Conservation (phyloP, 2,888 invertebrate genomes). For the Hirtodrosophila histrioides region DNA sequence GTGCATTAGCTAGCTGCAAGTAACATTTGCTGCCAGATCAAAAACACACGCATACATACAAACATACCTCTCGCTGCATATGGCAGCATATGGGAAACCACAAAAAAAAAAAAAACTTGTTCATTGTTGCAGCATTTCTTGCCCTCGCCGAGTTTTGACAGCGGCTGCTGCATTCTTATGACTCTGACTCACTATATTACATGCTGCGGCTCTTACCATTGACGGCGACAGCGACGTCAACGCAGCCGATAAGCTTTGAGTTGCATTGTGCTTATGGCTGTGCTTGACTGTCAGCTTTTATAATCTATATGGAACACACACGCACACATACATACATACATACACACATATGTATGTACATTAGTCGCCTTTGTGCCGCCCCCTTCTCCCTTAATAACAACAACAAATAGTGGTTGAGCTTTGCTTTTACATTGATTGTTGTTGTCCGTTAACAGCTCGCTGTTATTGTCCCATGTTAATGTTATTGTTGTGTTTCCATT, state of each 20-base stretch:
- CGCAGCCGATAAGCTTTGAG: constrained; percentile 63
- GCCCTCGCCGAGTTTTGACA: constrained; percentile 54
- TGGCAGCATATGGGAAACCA: constrained; percentile 70
- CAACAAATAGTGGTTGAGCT: constrained; percentile 18
- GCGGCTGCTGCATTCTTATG: constrained; percentile 52
- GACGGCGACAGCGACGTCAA: constrained; percentile 29
- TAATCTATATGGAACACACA: constrained; percentile 69
- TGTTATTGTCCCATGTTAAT: constrained; percentile 52
- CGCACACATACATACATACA: too few species aligned
- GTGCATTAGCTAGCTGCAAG: constrained; percentile 62
- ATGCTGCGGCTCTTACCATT: constrained; percentile 42
- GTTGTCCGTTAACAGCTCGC: constrained; percentile 39
- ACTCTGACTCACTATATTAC: constrained; percentile 61
- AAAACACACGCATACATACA: constrained; percentile 21
- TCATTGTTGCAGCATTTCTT: constrained; percentile 64
- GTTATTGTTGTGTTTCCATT: constrained; percentile 32
- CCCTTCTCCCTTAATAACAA: constrained; percentile 18
- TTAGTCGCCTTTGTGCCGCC: constrained; percentile 11
- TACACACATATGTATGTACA: constrained; percentile 5
- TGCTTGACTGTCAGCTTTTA: constrained; percentile 43
- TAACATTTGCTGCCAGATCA: constrained; percentile 47
- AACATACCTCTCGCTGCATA: constrained; percentile 48
- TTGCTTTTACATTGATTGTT: constrained; percentile 28
- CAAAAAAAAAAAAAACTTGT: constrained; percentile 52
- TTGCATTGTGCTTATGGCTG: constrained; percentile 28